Conservation (phyloP, 2,113 vertebrate genomes). For the Ceuthmochares aereus region DNA sequence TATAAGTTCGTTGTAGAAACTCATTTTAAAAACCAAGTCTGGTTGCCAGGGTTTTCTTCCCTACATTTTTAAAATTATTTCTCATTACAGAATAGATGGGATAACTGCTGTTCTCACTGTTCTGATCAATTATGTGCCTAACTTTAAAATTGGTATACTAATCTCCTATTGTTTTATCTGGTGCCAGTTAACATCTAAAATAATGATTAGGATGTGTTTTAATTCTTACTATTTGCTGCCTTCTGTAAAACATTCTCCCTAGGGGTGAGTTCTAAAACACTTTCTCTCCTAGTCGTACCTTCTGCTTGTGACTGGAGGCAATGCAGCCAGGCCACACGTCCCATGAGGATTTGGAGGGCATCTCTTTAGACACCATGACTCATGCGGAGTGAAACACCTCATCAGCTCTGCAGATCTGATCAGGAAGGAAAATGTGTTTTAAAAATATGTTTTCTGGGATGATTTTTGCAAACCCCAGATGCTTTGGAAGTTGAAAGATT, state of each 20-base stretch:
- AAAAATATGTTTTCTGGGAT: background rate
- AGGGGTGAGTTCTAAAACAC: background rate
- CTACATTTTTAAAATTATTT: background rate
- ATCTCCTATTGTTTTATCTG: background rate
- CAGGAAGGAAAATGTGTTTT: background rate
- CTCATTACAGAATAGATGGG: background rate
- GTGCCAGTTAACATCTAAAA: background rate
- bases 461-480: background rate
- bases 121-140: background rate
- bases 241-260: background rate
- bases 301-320: background rate
- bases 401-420: background rate
- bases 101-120: background rate
- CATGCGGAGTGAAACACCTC: background rate
- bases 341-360: background rate
- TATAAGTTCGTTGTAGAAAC: conserved; percentile 11
- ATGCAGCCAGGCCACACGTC: background rate
- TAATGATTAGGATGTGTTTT: background rate
- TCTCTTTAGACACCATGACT: background rate
- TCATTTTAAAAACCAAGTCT: background rate
- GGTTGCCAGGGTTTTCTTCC: background rate
- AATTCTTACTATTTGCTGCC: background rate
- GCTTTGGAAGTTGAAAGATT: background rate
- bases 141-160: background rate
- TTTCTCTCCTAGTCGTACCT: background rate